Evolutionary conservation across 2,797 vertebrate species (phyloP), one percentile per base, ranked within the genome.

Genomic region (Uromys caudimaculatus): DNA sequence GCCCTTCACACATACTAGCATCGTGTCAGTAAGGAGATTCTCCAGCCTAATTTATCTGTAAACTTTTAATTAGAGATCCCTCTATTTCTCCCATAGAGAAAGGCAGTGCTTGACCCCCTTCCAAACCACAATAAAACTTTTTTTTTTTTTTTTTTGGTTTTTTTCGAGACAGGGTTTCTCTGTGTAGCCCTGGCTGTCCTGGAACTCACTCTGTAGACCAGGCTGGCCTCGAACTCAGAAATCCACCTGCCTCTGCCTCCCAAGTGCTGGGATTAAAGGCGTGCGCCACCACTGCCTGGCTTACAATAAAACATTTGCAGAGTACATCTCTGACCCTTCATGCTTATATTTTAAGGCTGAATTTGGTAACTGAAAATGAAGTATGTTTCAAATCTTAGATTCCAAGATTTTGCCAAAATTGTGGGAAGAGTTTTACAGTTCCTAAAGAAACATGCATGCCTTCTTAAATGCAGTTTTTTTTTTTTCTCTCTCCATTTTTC

Each of bases 1-100:
- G 24, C 4, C 62, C 71, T 95, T 95, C 93, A 83, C 60, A 91
- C 93, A 44, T 79, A 32, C 41, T 56, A 3, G 67, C 56, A 89
- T 95, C 77, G 4, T 73, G 35, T 58, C 44, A 44, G 0, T 79
- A 93, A 95, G 78, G 41, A 91, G 85, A 84, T 38, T 47, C 67
- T 84, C 83, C 94, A 27, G 73, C 35, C 75, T 88, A 88, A 81
- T 95, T 96, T 47, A 54, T 88, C 93, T 94, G 75, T 93, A 93
- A 91, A 94, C 83, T 96, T 97, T 92, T 96, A 96, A 95, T 96
- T 96, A 94, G 76, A 17, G 83, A 89, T 95, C 86, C 96, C 73
- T 94, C 88, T 93, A 91, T 90, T 91, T 92, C 71, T 76, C 47
- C 92, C 47, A 29, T 4, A 56, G 94, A 97, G 69, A 91, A 78